phyloP scores from a whole-genome alignment of 1,140 invertebrate genomes.

The Sipha flava region DNA sequence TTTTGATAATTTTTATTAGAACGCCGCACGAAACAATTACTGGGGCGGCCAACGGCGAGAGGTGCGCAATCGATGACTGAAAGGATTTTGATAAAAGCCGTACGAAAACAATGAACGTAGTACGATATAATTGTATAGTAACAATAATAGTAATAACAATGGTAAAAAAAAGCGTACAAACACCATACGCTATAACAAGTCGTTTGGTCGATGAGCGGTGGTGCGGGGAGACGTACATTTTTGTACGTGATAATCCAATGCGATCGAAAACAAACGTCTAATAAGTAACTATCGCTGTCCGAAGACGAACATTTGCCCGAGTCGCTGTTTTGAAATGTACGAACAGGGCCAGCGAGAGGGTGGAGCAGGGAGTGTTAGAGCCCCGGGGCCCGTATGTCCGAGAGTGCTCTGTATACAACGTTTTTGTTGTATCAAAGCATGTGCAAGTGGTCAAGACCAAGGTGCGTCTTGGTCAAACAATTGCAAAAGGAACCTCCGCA shows the following conservation, averaged over 20 bases:
- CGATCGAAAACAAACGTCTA: neutral
- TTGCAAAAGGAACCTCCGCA: too few species aligned
- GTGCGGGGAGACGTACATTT: neutral
- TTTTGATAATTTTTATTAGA: constrained; percentile 31
- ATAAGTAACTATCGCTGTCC: too few species aligned
- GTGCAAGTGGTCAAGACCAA: too few species aligned
- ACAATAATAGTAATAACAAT: neutral
- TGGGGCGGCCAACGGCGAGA: neutral
- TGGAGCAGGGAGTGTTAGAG: too few species aligned
- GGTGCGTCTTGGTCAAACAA: too few species aligned
- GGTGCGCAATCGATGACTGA: neutral
- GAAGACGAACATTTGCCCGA: too few species aligned
- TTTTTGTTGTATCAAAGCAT: too few species aligned
- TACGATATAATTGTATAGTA: neutral
- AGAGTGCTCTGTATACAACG: too few species aligned
- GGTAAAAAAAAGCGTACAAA: neutral
- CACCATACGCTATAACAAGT: neutral
- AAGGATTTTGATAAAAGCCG: neutral
- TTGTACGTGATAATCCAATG: neutral
- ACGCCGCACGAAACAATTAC: constrained; percentile 28
- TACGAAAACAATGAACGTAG: too few species aligned
- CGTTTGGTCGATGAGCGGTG: neutral
- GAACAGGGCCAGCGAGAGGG: too few species aligned
- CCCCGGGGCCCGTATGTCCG: too few species aligned
- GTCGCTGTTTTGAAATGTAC: too few species aligned